These are phyloP conservation scores for Ephydatia muelleri DNA, from an alignment of 37 sponge, comb jelly and placozoan species.

Conservation along the genomic window DNA sequence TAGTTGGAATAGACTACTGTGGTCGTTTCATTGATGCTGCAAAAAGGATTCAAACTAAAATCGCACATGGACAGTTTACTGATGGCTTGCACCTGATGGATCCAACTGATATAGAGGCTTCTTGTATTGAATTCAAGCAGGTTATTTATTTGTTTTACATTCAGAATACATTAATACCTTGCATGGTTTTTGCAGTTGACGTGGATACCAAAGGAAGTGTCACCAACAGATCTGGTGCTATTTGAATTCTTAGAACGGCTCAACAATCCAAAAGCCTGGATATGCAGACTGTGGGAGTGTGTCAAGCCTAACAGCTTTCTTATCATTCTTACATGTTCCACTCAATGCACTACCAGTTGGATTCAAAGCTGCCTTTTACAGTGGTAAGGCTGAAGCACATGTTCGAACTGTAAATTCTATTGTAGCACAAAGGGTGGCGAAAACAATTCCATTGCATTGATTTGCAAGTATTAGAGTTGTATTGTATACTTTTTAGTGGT, in stretches of 20 bases:
- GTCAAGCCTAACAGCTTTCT: slow-evolving; percentile 26
- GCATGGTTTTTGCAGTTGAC: slow-evolving; percentile 52
- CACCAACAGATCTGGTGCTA: slow-evolving; percentile 38
- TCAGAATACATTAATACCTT: too few species aligned
- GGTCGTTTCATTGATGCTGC: slow-evolving; percentile 67
- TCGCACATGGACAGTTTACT: neutral
- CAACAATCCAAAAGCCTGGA: slow-evolving; percentile 56
- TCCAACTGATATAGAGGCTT: neutral
- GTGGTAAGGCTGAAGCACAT: neutral
- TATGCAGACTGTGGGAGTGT: slow-evolving; percentile 65
- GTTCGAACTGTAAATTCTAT: too few species aligned
- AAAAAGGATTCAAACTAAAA: slow-evolving; percentile 30
- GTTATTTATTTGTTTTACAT: neutral
- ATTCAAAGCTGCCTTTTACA: neutral
- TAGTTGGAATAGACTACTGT: slow-evolving; percentile 75
- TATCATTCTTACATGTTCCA: slow-evolving; percentile 17
- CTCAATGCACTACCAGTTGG: neutral
- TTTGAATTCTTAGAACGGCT: slow-evolving; percentile 55
- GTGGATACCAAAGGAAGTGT: slow-evolving; percentile 80
- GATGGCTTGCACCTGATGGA: neutral
- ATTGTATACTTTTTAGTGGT: too few species aligned
- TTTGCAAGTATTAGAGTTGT: too few species aligned
- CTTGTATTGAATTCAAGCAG: neutral
- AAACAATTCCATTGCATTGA: too few species aligned
- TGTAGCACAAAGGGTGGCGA: too few species aligned